Base-by-base conservation (phyloP, 2,888 invertebrate genomes). In the Elmis aenea region DNA sequence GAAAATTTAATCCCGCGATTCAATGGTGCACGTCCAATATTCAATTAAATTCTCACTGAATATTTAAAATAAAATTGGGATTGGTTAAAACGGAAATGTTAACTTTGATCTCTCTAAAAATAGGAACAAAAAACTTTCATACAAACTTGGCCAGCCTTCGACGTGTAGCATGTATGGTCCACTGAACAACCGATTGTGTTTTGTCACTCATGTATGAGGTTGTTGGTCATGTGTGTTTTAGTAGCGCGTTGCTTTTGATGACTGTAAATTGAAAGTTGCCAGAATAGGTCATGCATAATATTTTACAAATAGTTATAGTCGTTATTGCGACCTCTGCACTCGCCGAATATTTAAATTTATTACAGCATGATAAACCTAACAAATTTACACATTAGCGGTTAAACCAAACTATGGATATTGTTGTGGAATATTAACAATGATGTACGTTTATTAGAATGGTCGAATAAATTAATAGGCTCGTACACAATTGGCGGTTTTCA, bases 191-290 rank as follows among this genome's bases (percentile, higher is more conserved):
- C 59, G 55, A 66, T 66, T 66, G 64, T 64, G 55, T 62, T 63
- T 61, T 55, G 56, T 58, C 63, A 57, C 54, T 64, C 62, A 64
- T 64, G 64, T 63, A 62, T 61, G 59, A 54, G 54, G 44, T 37
- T 23, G 31, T 38, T 36, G 43, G 38, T 42, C 42, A 35, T 40
- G 28, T 41, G 34, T 44, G 36, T 33, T 41, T 18, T 31, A 39
- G 29, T 33, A 31, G 27, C n/a, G 44, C 27, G 40, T 43, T 38
- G 37, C 35, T 37, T 41, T 30, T 41, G 35, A 33, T 37, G 36
- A 28, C 26, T 38, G 36, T 41, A 44, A 44, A 40, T 44, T 38
- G 42, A 27, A 38, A 38, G 34, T 27, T 27, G 20, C 29, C 25
- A 26, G 20, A 18, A 18, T 18, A 18, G 18, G 8, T n/a, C n/a